phyloP scores from a whole-genome alignment of 2,797 vertebrate genomes.

The Schizothorax lantsangensis region DNA sequence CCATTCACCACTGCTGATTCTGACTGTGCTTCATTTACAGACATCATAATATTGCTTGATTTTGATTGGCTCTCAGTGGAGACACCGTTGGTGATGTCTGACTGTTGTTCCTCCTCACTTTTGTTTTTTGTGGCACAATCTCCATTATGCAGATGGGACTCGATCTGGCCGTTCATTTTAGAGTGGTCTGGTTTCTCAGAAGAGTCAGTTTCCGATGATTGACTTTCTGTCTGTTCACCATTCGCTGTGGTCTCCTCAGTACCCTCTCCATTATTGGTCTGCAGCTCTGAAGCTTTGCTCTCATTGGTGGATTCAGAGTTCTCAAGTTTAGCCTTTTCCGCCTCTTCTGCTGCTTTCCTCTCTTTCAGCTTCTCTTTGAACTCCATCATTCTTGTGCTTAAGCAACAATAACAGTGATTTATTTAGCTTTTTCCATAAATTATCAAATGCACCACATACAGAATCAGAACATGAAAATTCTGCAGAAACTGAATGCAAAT shows the following conservation, averaged over 20 bases:
- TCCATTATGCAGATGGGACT: constrained; percentile 50
- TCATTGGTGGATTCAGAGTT: constrained; percentile 16
- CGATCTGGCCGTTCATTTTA: constrained; percentile 9
- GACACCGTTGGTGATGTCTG: constrained; percentile 1
- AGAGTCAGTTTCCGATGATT: neutral
- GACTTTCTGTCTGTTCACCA: constrained; percentile 19
- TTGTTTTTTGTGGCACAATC: constrained; percentile 16
- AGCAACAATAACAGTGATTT: constrained; percentile 28
- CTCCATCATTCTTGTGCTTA: constrained; percentile 74
- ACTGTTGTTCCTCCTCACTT: constrained; percentile 21
- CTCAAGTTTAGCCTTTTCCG: constrained; percentile 66
- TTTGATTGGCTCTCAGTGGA: constrained; percentile 34
- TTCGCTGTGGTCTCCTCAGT: constrained; percentile 9
- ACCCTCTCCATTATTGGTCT: constrained; percentile 8
- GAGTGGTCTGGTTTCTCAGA: constrained; percentile 25
- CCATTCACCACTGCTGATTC: constrained; percentile 50
- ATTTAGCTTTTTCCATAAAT: neutral
- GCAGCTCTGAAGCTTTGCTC: constrained; percentile 8
- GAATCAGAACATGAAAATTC: neutral
- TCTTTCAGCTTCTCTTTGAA: constrained; percentile 77
- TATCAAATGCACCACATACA: neutral
- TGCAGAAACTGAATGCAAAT: neutral
- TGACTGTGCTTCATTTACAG: constrained; percentile 11
- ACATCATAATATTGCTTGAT: constrained; percentile 6
- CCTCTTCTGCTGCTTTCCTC: constrained; percentile 70